Base-by-base conservation (phyloP, 2,113 vertebrate species). In the Forbesichthys papilliferus region DNA sequence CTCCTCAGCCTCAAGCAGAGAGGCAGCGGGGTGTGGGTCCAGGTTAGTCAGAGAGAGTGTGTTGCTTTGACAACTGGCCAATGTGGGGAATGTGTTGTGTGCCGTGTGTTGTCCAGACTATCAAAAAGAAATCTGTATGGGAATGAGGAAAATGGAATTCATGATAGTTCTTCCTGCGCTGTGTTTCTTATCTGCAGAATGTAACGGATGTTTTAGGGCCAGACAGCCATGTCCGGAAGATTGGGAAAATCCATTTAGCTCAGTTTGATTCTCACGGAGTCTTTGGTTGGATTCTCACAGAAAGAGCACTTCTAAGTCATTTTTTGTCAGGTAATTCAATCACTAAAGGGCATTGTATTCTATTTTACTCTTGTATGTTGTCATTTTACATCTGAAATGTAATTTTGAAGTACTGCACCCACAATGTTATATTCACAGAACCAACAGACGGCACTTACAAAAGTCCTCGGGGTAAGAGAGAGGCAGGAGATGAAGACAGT, bases 221-320 rank as follows among this genome's bases (percentile, higher is more conserved):
- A 48, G 95, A 97, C 53, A 83, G 87, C 5, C 91, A 93, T 0
- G 20, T 92, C 60, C 85, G 80, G 67, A 83, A 77, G 58, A 93
- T 92, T 49, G 84, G 91, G 61, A 88, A 83, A 57, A 92, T 94
- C 61, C 91, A 94, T 65, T 87, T 98, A 58, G 88, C 95, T 42
- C 90, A 95, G 10, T 96, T 96, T 79, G 88, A 86, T 6, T 78
- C 94, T 14, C 71, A 71, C 0, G 96, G 96, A 10, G 87, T 96
- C 46, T 94, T 96, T 56, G 95, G 96, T 11, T 93, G 95, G 68
- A 78, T 98, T 79, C 77, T 94, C 58, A 91, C 90, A 61, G 90
- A 87, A 59, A 68, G 20, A 6, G 83, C 88, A 1, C 61, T 90
- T 9, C 77, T 98, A 69, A 87, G 89, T 76, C 75, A 68, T 0